Percentiles rank a stretch among this genome's conserved stretches.
These are phyloP conservation scores for Vicugna pacos DNA, from an alignment of 2,113 vertebrate species.

Conservation along the genomic window DNA sequence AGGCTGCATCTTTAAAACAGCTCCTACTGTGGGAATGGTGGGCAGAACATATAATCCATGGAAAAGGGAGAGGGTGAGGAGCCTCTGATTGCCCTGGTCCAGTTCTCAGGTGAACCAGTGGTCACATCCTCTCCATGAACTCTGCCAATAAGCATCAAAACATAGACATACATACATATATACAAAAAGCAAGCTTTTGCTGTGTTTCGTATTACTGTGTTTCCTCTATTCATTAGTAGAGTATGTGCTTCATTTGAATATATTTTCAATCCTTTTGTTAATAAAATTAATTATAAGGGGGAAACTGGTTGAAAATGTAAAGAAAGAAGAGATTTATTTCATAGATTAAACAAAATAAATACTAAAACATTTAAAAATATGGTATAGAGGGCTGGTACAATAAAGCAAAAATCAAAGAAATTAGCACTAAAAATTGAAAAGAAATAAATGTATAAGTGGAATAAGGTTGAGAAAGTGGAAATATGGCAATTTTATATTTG, in stretches of 20 bases:
- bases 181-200: not conserved
- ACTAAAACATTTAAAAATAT: not conserved
- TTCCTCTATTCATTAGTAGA: not conserved
- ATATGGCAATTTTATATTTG: not conserved
- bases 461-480: constrained; percentile 44
- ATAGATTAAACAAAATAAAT: not conserved
- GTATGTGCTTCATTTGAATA: not conserved
- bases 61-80: not conserved
- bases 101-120: not conserved
- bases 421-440: constrained; percentile 8
- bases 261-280: not conserved
- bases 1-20: not conserved
- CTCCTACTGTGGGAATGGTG: not conserved
- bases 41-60: not conserved
- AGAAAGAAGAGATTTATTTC: not conserved
- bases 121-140: not conserved
- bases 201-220: not conserved
- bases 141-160: not conserved
- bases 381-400: not conserved
- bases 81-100: not conserved
- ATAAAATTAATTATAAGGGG: not conserved
- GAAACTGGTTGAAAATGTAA: not conserved
- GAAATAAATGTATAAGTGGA: not conserved
- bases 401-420: constrained; percentile 1
- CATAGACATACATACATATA: not conserved